Percentiles rank a stretch among this genome's conserved stretches.
phyloP scores from a whole-genome alignment of 1,140 invertebrate genomes.

The Drosophila biarmipes region DNA sequence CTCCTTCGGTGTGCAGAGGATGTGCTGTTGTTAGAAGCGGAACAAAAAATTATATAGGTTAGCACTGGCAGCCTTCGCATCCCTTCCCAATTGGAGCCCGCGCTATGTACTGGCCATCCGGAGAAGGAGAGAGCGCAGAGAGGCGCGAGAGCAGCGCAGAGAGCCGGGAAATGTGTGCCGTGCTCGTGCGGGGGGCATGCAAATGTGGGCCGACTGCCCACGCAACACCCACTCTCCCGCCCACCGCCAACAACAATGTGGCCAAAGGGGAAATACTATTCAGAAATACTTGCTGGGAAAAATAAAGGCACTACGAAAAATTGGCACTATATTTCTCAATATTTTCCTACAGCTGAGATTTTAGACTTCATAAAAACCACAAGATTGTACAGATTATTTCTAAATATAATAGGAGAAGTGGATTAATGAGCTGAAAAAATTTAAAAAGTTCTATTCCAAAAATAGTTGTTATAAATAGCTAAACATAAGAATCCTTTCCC shows the following conservation, averaged over 20 bases:
- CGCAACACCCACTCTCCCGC: conserved; percentile 21
- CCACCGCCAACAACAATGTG: conserved; percentile 41
- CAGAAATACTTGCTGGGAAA: conserved; percentile 6
- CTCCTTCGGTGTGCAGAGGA: conserved; percentile 20
- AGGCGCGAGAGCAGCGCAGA: conserved; percentile 11
- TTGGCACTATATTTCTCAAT: too few species aligned
- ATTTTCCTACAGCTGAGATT: too few species aligned
- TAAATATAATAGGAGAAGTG: too few species aligned
- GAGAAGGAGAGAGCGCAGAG: conserved; percentile 15
- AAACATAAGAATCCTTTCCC: neutral
- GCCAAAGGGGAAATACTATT: conserved; percentile 41
- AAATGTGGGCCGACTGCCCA: conserved; percentile 59
- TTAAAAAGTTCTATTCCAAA: too few species aligned
- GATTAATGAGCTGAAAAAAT: too few species aligned
- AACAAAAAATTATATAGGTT: conserved; percentile 78
- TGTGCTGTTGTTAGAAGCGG: conserved; percentile 37
- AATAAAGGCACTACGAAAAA: neutral
- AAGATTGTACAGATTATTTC: too few species aligned
- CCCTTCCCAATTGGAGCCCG: conserved; percentile 50
- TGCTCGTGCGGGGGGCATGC: conserved; percentile 46
- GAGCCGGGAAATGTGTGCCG: conserved; percentile 3
- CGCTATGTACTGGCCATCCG: conserved; percentile 33
- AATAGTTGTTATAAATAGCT: too few species aligned
- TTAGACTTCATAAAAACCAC: too few species aligned
- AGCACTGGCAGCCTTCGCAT: conserved; percentile 58